These are phyloP conservation scores for Anguilla japonica DNA, from an alignment of 2,113 vertebrate genomes.

Conservation along the genomic window DNA sequence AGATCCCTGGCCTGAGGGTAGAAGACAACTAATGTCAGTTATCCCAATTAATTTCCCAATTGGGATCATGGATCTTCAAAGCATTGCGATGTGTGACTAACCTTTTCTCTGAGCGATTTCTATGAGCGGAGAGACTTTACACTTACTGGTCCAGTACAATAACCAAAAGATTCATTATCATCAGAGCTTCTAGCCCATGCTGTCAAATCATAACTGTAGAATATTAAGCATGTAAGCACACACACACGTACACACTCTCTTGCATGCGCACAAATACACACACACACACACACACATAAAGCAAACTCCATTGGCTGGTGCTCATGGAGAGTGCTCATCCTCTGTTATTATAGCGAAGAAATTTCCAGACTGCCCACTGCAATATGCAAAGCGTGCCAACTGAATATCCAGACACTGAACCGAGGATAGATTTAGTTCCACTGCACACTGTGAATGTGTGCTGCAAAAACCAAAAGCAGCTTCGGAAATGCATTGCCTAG, in stretches of 20 bases:
- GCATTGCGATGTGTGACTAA: conserved; percentile 8
- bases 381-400: too few relatives aligned
- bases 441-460: too few relatives aligned
- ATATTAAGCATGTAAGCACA: conserved; percentile 7
- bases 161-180: conserved; percentile 5
- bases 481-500: too few relatives aligned
- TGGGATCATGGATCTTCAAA: not conserved
- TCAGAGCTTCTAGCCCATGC: not conserved
- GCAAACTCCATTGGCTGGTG: not conserved
- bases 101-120: not conserved
- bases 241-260: not conserved
- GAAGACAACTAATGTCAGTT: too few relatives aligned
- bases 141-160: not conserved
- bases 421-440: too few relatives aligned
- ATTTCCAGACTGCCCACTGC: too few relatives aligned
- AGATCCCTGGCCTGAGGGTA: too few relatives aligned
- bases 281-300: not conserved
- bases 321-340: not conserved
- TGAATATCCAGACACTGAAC: too few relatives aligned
- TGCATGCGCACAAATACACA: not conserved
- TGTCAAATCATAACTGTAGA: not conserved
- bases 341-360: too few relatives aligned
- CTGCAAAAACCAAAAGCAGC: too few relatives aligned
- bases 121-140: not conserved
- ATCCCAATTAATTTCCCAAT: not conserved